Base-by-base conservation (phyloP, 2,113 vertebrate species). In the Bos indicus region DNA sequence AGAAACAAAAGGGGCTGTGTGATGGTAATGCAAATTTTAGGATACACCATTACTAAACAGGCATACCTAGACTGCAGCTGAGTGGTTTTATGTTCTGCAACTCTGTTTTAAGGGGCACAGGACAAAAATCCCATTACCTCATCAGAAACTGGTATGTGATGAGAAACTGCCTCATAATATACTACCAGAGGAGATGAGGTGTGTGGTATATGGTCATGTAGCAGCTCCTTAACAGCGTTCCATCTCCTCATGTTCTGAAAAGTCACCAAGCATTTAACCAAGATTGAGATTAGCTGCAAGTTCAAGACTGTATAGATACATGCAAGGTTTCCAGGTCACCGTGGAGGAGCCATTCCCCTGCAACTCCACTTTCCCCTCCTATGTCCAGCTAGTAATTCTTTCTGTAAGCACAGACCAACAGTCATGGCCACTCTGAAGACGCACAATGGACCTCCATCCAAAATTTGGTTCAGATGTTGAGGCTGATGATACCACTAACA, bases 381-480 rank as follows among this genome's bases (percentile, higher is more conserved):
- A 81, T 60, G 92, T 57, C 17, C 13, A 48, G 59, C 43, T 60
- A 90, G 36, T 28, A 71, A 87, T 93, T 93, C 21, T 80, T 92
- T 81, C 81, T 90, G n/a, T 28, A 57, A 95, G 88, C 52, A 84
- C 40, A 96, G 12, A 15, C 28, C 46, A 91, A 48, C 33, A 30
- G 26, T 90, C 90, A 23, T 60, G 59, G 74, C 43, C 78, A 85
- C 57, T 84, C 46, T 90, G 16, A 88, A 97, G 60, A 71, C 26
- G 86, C 33, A 92, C 11, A 91, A 85, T 83, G 7, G 43, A 60
- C 30, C 48, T 57, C 26, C 59, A 86, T 67, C 59, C 17, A 89
- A 96, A 92, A 95, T 95, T 91, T 95, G 30, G 67, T 92, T 97
- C 48, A 46, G 30, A 93, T 82, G 11, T 60, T 33, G 23, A 83